Evolutionary conservation across 2,113 vertebrate species (phyloP).

Genomic region (Setophaga kirtlandii): DNA sequence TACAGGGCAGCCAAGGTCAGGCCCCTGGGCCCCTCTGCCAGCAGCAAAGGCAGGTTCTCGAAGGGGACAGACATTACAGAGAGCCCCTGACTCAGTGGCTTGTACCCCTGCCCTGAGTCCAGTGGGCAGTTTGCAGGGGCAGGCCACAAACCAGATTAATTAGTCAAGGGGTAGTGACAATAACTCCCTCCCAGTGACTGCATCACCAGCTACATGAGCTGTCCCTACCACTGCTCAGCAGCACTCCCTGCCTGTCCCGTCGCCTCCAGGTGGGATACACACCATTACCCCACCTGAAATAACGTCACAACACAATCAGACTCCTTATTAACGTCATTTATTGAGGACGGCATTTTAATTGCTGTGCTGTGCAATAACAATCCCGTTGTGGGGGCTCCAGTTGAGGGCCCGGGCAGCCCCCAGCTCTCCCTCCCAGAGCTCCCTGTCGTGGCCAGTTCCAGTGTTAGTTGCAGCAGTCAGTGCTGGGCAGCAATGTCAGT

Average conservation of each 20-base stretch:
- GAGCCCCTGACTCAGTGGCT: neutral
- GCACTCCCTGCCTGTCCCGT: neutral
- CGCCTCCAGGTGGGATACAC: fast-evolving
- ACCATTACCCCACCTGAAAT: neutral
- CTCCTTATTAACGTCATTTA: constrained; percentile 65
- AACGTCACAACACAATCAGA: neutral
- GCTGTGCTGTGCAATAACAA: constrained; percentile 12
- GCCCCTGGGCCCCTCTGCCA: neutral
- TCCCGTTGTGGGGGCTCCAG: neutral
- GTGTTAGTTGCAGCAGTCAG: neutral
- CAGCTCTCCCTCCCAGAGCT: neutral
- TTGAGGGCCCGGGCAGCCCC: neutral
- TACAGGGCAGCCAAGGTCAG: neutral
- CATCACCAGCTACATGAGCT: neutral
- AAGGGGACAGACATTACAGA: neutral
- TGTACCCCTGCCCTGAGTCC: neutral
- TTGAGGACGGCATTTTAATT: constrained; percentile 57
- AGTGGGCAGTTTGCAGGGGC: neutral
- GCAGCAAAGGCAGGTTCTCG: neutral
- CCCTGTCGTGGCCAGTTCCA: neutral
- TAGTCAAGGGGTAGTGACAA: neutral
- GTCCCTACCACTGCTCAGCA: neutral
- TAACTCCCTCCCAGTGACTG: neutral
- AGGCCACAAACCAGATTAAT: neutral
- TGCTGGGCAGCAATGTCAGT: constrained; percentile 22